Conservation (phyloP, 2,888 invertebrate species). For the Sialis lutaria region DNA sequence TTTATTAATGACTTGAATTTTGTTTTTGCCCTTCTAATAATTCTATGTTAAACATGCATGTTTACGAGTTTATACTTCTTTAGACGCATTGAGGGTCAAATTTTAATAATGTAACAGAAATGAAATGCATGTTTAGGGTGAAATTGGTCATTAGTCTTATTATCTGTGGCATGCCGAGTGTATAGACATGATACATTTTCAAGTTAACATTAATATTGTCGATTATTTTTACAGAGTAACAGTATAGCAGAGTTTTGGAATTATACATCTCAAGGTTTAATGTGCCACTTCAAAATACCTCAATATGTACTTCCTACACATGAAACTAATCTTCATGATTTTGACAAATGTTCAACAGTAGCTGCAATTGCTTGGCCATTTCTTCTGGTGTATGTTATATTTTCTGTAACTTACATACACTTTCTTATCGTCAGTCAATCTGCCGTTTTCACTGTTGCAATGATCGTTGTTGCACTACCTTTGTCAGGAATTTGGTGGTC, state of each 20-base stretch:
- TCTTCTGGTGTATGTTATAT: constrained; percentile 27
- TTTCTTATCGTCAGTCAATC: constrained; percentile 35
- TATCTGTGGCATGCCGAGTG: neutral
- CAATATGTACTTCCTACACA: neutral
- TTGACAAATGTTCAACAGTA: neutral
- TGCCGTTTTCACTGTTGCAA: constrained; percentile 35
- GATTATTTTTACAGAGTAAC: constrained; percentile 16
- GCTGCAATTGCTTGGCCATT: constrained; percentile 29
- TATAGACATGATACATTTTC: neutral
- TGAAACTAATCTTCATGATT: neutral
- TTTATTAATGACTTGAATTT: too few species aligned
- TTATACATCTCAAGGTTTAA: constrained; percentile 20
- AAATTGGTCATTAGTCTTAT: too few species aligned
- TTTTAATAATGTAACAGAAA: too few species aligned
- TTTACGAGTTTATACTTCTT: too few species aligned
- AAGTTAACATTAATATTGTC: too few species aligned
- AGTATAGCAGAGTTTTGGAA: constrained; percentile 19
- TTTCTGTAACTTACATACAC: constrained; percentile 28
- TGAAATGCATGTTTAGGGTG: too few species aligned
- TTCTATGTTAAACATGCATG: too few species aligned
- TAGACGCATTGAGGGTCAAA: too few species aligned
- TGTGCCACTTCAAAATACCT: constrained; percentile 21
- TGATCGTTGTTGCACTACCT: constrained; percentile 32
- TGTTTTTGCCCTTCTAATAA: too few species aligned
- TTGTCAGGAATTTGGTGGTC: constrained; percentile 40